A percentile compares a stretch with the other conserved stretches of the same genome.
phyloP scores from a whole-genome alignment of 2,888 invertebrate species.

The Sinotaia quadrata region DNA sequence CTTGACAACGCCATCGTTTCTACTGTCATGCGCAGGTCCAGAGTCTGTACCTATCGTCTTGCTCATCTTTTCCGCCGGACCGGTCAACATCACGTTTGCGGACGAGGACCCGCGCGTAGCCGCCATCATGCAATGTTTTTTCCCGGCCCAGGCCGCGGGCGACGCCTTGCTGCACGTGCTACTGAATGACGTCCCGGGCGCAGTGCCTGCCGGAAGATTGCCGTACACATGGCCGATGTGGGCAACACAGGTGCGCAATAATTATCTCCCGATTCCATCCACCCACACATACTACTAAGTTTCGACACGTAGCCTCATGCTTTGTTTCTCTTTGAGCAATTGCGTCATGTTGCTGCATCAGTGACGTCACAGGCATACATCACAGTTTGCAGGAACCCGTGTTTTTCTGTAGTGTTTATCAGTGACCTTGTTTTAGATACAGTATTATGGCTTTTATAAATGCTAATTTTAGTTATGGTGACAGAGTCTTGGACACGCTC shows the following conservation, averaged over 20 bases:
- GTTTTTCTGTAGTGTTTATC: too few relatives aligned
- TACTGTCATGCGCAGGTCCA: neutral
- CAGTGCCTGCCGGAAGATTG: constrained; percentile 66
- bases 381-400: too few relatives aligned
- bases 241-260: neutral
- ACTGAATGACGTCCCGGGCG: constrained; percentile 39
- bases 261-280: neutral
- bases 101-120: constrained; percentile 44
- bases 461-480: too few relatives aligned
- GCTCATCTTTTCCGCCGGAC: constrained; percentile 64
- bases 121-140: constrained; percentile 57
- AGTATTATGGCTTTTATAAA: too few relatives aligned
- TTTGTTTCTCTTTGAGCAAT: too few relatives aligned
- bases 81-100: constrained; percentile 64
- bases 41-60: constrained; percentile 41
- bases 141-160: constrained; percentile 67
- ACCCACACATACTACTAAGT: neutral
- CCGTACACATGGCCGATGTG: constrained; percentile 62
- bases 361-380: too few relatives aligned
- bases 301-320: too few relatives aligned
- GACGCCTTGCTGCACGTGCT: constrained; percentile 56
- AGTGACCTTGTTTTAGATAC: too few relatives aligned
- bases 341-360: too few relatives aligned
- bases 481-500: too few relatives aligned
- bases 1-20: too few relatives aligned